A percentile compares a stretch with the other conserved stretches of the same genome.
phyloP scores from a whole-genome alignment of 1,140 invertebrate species.

The Papilio machaon region DNA sequence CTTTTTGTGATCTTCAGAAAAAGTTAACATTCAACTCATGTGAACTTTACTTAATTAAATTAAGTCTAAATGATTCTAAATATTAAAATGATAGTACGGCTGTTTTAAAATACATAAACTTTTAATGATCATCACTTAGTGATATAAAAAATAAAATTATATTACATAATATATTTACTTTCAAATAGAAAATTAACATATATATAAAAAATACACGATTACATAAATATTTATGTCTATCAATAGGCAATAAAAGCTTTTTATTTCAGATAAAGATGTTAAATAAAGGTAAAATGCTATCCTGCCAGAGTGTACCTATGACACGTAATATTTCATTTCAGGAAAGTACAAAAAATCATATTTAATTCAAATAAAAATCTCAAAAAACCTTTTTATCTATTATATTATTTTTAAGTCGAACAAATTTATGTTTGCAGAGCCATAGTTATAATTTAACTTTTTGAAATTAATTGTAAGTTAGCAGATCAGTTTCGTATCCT shows the following conservation, averaged over 20 bases:
- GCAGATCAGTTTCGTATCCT: background rate
- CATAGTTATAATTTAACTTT: background rate
- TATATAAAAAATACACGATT: slow-evolving; percentile 44
- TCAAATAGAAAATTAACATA: slow-evolving; percentile 53
- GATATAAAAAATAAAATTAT: slow-evolving; percentile 64
- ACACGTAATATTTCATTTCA: background rate
- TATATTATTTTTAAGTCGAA: slow-evolving; percentile 30
- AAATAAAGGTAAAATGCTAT: slow-evolving; percentile 20
- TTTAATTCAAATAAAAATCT: background rate
- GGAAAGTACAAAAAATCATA: slow-evolving; percentile 29
- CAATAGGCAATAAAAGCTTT: slow-evolving; percentile 63
- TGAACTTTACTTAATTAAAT: slow-evolving; percentile 69
- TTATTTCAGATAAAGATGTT: slow-evolving; percentile 47
- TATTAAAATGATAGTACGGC: slow-evolving; percentile 48
- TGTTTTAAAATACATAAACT: slow-evolving; percentile 52
- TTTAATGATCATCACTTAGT: slow-evolving; percentile 66
- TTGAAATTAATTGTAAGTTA: background rate
- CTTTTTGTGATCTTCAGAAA: slow-evolving; percentile 55
- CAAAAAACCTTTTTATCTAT: background rate
- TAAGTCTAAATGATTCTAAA: slow-evolving; percentile 67
- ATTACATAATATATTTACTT: slow-evolving; percentile 69
- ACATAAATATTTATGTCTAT: slow-evolving; percentile 66
- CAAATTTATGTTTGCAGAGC: background rate
- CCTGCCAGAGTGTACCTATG: slow-evolving; percentile 29
- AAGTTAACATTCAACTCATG: slow-evolving; percentile 52